Percentiles rank a stretch among this genome's conserved stretches.
Conservation (phyloP, 2,888 invertebrate genomes). For the Caenorhabditis doughertyi region DNA sequence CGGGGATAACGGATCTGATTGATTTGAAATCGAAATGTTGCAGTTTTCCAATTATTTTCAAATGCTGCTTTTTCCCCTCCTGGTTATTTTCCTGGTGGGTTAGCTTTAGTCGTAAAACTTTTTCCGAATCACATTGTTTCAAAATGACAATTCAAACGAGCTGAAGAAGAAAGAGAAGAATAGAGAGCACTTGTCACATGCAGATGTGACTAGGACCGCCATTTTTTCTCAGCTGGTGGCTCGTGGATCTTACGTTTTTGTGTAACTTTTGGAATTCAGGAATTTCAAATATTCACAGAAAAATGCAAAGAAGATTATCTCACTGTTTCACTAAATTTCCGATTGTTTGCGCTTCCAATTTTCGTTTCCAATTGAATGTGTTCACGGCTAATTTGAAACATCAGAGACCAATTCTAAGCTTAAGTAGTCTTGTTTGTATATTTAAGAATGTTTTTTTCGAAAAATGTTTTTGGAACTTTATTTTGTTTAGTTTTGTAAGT, state of each 20-base stretch:
- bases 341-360: not conserved
- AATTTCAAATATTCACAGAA: not conserved
- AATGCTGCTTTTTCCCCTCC: not conserved
- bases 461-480: too few species aligned
- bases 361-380: too few species aligned
- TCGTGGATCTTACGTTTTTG: slow-evolving; percentile 16
- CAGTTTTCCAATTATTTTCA: not conserved
- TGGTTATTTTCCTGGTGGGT: slow-evolving; percentile 18
- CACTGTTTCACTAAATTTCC: not conserved
- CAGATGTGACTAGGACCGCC: slow-evolving; percentile 27
- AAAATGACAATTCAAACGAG: slow-evolving; percentile 49
- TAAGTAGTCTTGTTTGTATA: too few species aligned
- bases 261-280: slow-evolving; percentile 10
- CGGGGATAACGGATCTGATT: slow-evolving; percentile 22
- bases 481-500: too few species aligned
- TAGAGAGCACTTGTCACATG: slow-evolving; percentile 51
- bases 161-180: slow-evolving; percentile 8
- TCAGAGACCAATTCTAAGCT: too few species aligned
- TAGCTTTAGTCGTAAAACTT: slow-evolving; percentile 55
- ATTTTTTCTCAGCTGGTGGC: slow-evolving; percentile 26
- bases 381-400: too few species aligned
- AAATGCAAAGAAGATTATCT: not conserved
- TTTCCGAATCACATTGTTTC: slow-evolving; percentile 56
- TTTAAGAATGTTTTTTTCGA: too few species aligned
- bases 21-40: slow-evolving; percentile 20